phyloP scores from a whole-genome alignment of 2,113 vertebrate genomes.

The Cichladusa arquata region DNA sequence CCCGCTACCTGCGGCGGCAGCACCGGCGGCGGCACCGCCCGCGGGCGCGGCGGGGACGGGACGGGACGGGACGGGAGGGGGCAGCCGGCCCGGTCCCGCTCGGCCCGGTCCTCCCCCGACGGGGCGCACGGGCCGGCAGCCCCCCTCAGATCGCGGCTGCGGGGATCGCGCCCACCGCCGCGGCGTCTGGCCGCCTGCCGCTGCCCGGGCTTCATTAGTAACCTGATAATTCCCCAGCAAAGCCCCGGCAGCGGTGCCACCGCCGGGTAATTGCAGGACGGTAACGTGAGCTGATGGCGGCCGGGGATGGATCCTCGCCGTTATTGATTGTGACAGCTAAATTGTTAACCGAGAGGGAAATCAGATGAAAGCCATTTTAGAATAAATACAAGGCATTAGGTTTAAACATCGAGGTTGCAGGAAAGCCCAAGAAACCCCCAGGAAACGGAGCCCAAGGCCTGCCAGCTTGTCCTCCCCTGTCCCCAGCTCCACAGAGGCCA shows the following conservation, averaged over 20 bases:
- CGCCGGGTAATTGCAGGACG: conserved; percentile 71
- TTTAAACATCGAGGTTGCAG: conserved; percentile 63
- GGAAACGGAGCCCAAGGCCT: neutral
- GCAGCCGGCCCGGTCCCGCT: neutral
- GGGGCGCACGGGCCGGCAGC: neutral
- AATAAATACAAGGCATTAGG: conserved; percentile 72
- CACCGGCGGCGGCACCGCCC: too few species aligned
- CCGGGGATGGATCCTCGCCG: conserved; percentile 65
- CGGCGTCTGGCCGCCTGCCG: conserved; percentile 33
- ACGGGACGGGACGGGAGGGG: neutral
- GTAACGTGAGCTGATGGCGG: conserved; percentile 77
- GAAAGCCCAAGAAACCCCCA: conserved; percentile 18
- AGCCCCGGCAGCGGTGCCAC: conserved; percentile 67
- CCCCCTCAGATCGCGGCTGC: neutral
- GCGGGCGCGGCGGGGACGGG: too few species aligned
- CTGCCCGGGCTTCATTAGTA: conserved; percentile 67
- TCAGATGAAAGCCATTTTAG: conserved; percentile 79
- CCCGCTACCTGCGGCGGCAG: too few species aligned
- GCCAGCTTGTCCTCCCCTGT: neutral
- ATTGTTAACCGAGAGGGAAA: conserved; percentile 73
- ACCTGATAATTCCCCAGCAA: conserved; percentile 74
- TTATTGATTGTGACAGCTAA: conserved; percentile 80
- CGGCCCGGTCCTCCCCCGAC: neutral
- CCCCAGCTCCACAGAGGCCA: neutral
- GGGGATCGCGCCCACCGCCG: conserved; percentile 13